Evolutionary conservation across 2,797 vertebrate species (phyloP).

Genomic region (Poeciliopsis presidionis): DNA sequence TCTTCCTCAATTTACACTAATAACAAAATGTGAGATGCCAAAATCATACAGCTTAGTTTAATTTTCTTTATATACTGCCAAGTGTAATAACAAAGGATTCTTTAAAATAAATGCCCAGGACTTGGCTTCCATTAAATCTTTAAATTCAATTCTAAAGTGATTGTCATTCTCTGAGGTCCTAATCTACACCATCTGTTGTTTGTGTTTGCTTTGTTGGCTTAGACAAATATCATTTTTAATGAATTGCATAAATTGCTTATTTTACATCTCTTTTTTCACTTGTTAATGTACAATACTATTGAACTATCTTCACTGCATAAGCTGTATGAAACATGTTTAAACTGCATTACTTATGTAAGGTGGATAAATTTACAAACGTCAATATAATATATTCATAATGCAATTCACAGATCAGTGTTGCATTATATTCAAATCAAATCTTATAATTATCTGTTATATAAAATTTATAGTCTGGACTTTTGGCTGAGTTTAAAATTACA

Average conservation of each 20-base stretch:
- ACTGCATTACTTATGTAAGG: background rate
- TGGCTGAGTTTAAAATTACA: background rate
- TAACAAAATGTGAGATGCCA: background rate
- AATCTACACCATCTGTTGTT: background rate
- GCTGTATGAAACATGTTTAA: no score
- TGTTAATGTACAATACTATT: no score
- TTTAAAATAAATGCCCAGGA: background rate
- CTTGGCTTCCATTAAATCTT: background rate
- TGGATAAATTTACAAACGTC: background rate
- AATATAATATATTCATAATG: background rate
- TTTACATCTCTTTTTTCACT: background rate
- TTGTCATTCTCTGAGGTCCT: background rate
- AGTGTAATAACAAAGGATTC: background rate
- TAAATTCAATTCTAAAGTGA: background rate
- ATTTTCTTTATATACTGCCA: background rate
- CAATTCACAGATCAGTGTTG: background rate
- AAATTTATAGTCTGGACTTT: background rate
- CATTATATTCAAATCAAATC: no score
- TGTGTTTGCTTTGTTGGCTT: background rate
- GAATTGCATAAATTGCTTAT: background rate
- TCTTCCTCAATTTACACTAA: background rate
- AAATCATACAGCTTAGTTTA: background rate
- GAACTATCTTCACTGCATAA: no score
- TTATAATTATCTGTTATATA: background rate
- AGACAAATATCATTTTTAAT: background rate